Conservation (phyloP, 2,888 invertebrate species). For the Xylota segnis region DNA sequence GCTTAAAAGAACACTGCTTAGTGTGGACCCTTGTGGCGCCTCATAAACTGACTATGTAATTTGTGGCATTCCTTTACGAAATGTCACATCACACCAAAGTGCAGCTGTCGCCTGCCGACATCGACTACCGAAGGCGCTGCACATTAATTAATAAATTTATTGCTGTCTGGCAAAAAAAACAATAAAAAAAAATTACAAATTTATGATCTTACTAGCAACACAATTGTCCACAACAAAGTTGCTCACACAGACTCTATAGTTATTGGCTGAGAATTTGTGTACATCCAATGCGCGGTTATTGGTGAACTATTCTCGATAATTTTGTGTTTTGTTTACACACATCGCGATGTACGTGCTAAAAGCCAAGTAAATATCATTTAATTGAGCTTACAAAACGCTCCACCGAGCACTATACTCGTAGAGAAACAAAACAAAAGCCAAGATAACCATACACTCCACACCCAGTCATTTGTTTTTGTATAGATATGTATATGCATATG, state of each 20-base stretch:
- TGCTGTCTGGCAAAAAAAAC: neutral
- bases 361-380: conserved; percentile 69
- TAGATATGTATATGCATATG: neutral
- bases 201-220: neutral
- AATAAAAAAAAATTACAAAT: neutral
- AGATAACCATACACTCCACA: conserved; percentile 43
- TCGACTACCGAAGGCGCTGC: conserved; percentile 4
- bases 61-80: neutral
- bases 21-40: neutral
- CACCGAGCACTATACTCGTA: neutral
- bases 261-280: conserved; percentile 1
- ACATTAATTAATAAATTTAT: conserved; percentile 10
- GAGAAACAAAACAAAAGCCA: conserved; percentile 23
- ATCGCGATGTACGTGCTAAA: conserved; percentile 65
- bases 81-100: neutral
- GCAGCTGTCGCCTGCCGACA: neutral
- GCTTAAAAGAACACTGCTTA: conserved; percentile 3
- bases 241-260: conserved; percentile 10
- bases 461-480: conserved; percentile 41
- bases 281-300: conserved; percentile 7
- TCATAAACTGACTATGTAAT: neutral
- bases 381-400: conserved; percentile 56
- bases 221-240: conserved; percentile 33
- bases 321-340: conserved; percentile 64
- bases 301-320: conserved; percentile 43